A percentile compares a stretch with the other conserved stretches of the same genome.
Conservation (phyloP, 2,888 invertebrate species). For the Ctena decussata region DNA sequence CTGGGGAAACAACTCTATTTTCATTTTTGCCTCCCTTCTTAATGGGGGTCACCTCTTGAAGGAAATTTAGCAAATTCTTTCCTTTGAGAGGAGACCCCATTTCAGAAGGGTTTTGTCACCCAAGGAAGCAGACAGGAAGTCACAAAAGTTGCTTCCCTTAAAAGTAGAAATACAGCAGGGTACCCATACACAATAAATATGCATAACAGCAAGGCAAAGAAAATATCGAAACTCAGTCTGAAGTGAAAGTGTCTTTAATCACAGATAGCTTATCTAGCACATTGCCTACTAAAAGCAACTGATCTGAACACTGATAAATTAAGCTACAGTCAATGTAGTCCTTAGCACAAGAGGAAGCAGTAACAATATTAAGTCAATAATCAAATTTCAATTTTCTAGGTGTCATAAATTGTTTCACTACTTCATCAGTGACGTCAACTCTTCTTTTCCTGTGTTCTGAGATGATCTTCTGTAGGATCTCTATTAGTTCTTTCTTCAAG, state of each 20-base stretch:
- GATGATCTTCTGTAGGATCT: conserved; percentile 92
- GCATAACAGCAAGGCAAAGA: too few species aligned
- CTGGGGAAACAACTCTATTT: too few species aligned
- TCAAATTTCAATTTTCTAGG: conserved; percentile 90
- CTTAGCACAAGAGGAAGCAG: neutral
- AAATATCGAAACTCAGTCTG: too few species aligned
- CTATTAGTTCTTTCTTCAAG: conserved; percentile 96
- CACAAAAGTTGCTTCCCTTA: too few species aligned
- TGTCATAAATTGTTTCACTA: conserved; percentile 94
- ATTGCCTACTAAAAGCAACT: neutral
- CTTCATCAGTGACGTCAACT: conserved; percentile 94
- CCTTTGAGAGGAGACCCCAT: too few species aligned
- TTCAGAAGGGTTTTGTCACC: too few species aligned
- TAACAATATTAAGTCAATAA: conserved; percentile 61
- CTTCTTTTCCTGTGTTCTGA: conserved; percentile 94
- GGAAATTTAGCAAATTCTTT: too few species aligned
- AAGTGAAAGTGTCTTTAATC: neutral
- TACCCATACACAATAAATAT: too few species aligned
- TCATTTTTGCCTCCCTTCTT: too few species aligned
- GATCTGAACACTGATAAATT: neutral
- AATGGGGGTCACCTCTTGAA: too few species aligned
- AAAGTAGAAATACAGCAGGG: too few species aligned
- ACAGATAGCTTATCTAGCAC: neutral
- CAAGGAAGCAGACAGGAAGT: too few species aligned
- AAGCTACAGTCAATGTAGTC: neutral